A percentile compares a stretch with the other conserved stretches of the same genome.
These are phyloP conservation scores for Platycnemis pennipes DNA, from an alignment of 2,888 invertebrate genomes.

Conservation along the genomic window DNA sequence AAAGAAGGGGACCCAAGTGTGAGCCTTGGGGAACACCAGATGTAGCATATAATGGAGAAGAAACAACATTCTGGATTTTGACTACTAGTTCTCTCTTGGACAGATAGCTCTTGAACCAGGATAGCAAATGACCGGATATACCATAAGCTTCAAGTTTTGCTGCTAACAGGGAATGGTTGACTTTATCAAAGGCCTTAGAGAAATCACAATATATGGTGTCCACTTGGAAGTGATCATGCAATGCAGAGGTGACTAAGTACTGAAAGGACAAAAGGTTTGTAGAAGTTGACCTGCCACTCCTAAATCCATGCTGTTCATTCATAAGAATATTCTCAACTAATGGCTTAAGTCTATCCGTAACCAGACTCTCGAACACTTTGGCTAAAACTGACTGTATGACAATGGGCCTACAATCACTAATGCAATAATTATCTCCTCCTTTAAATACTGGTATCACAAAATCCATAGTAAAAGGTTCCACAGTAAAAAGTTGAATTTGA, in stretches of 20 bases:
- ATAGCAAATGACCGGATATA: background rate
- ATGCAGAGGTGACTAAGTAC: background rate
- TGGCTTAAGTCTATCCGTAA: no score
- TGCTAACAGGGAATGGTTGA: background rate
- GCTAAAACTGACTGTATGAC: no score
- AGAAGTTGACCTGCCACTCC: no score
- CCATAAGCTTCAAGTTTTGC: conserved; percentile 16
- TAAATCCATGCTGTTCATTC: no score
- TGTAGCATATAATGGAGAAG: background rate
- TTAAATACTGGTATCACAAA: background rate
- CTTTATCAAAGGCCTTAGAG: conserved; percentile 12
- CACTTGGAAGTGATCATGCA: background rate
- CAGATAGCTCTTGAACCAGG: background rate
- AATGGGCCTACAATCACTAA: background rate
- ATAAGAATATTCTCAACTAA: no score
- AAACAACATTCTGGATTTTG: background rate
- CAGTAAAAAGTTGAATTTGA: no score
- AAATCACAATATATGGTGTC: background rate
- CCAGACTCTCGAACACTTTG: no score
- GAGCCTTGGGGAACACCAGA: background rate
- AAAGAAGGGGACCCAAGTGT: background rate
- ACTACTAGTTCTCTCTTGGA: background rate
- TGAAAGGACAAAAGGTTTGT: background rate
- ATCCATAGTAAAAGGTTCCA: no score
- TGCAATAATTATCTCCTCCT: background rate